Base-by-base conservation (phyloP, 2,797 vertebrate species). In the Alfaro cultratus region DNA sequence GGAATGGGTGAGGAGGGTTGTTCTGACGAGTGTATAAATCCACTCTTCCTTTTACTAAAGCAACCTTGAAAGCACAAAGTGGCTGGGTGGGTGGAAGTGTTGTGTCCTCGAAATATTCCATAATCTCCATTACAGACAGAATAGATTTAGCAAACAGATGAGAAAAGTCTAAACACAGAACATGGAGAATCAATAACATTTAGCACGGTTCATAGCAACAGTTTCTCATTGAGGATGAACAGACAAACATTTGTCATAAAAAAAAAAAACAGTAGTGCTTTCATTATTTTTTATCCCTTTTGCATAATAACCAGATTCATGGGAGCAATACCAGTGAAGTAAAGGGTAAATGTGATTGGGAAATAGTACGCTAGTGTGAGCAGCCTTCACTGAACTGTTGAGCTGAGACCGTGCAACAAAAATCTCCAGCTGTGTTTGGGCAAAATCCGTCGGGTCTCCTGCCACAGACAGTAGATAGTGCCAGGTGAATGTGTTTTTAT, bases 21-120 rank as follows among this genome's bases (percentile, higher is more conserved):
- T 57, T 82, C 80, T 78, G 57, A 83, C 39, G 72, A 87, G 86
- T 80, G 76, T 90, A 86, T 90, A 87, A 84, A 88, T 80, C 82
- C 21, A 53, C 49, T 82, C 80, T 81, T 68, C 64, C 71, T 75
- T 80, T 83, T 79, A 75, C 36, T 72, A 43, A 9, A 1, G 47
- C 60, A 83, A 92, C 93, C 87, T 93, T 94, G 86, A 90, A 36
- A 91, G 85, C 89, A 89, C 83, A 78, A 5, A 73, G 47, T 49
- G 49, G 49, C 45, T 31, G 68, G 67, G 1, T 74, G 53, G 7
- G 49, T 75, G 47, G 29, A 74, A n/a, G 11, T n/a, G 72, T 82
- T 26, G 85, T 83, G 85, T 87, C 83, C 80, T 82, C 60, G 76
- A 55, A 86, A 76, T 51, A 51, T 85, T 76, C 85, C 80, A 83